Conservation (phyloP, 1,140 invertebrate genomes). For the Drosophila prosaltans region DNA sequence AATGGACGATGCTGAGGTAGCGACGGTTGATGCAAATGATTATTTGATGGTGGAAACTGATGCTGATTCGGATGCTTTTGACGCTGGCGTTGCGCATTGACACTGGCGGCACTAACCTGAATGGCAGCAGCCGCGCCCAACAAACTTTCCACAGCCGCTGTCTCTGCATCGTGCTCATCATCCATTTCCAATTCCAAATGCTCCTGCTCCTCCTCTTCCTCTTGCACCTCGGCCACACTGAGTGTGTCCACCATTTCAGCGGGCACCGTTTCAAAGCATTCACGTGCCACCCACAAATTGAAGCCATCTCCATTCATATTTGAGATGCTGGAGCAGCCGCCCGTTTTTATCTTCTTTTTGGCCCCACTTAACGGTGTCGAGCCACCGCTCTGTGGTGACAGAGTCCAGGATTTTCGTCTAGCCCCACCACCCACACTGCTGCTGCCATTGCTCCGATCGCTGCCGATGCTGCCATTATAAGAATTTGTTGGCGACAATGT, state of each 20-base stretch:
- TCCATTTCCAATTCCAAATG: slow-evolving; percentile 22
- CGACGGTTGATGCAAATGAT: slow-evolving; percentile 64
- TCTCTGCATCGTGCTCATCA: slow-evolving; percentile 68
- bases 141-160: slow-evolving; percentile 74
- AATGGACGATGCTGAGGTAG: slow-evolving; percentile 84
- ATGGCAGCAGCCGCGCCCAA: slow-evolving; percentile 72
- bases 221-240: slow-evolving; percentile 62
- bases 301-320: slow-evolving; percentile 62
- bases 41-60: slow-evolving; percentile 76
- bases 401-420: slow-evolving; percentile 75
- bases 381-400: slow-evolving; percentile 69
- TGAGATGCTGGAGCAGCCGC: background rate
- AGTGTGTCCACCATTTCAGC: slow-evolving; percentile 73
- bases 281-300: slow-evolving; percentile 78
- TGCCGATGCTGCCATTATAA: slow-evolving; percentile 76
- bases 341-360: slow-evolving; percentile 52
- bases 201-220: slow-evolving; percentile 49
- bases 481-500: slow-evolving; percentile 76
- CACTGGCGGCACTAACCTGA: slow-evolving; percentile 57
- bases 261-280: slow-evolving; percentile 78
- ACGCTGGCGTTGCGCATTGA: slow-evolving; percentile 53
- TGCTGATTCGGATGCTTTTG: slow-evolving; percentile 55
- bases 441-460: slow-evolving; percentile 62
- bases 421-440: slow-evolving; percentile 71
- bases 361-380: slow-evolving; percentile 62